Percentiles rank a stretch among this genome's conserved stretches.
Evolutionary conservation across 2,888 invertebrate species (phyloP).

Genomic region (Lycophotia porphyrea): DNA sequence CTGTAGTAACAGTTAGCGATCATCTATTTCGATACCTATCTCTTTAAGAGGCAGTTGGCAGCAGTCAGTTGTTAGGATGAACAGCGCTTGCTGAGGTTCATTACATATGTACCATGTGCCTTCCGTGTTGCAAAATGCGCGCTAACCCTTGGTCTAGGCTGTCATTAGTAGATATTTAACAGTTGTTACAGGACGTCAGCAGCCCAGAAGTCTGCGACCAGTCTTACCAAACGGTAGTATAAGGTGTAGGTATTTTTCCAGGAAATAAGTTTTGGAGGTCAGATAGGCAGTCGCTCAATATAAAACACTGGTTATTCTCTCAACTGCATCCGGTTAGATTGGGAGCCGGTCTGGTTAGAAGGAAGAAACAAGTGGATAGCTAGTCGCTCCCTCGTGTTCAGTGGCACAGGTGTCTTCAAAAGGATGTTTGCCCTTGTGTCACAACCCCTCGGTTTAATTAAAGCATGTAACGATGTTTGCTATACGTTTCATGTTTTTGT

Average conservation of each 20-base stretch:
- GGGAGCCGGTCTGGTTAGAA: background rate
- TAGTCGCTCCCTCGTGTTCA: background rate
- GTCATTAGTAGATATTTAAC: background rate
- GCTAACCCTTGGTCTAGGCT: background rate
- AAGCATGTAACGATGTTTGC: slow-evolving; percentile 39
- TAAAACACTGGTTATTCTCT: no score
- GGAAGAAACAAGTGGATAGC: background rate
- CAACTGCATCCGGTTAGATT: background rate
- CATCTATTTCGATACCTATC: background rate
- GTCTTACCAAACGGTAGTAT: background rate
- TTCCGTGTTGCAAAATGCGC: background rate
- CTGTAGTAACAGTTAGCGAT: background rate
- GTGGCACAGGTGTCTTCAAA: slow-evolving; percentile 4
- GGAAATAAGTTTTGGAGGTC: background rate
- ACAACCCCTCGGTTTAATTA: slow-evolving; percentile 52
- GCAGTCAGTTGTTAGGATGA: background rate
- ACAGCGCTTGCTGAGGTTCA: background rate
- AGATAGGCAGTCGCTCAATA: background rate
- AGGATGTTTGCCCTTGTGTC: slow-evolving; percentile 17
- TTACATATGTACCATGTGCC: background rate
- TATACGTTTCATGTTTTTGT: slow-evolving; percentile 41
- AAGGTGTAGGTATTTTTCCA: no score
- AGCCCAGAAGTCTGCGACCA: background rate
- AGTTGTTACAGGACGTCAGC: background rate
- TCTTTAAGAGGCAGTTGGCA: background rate